Conservation (phyloP, 2,113 vertebrate species). For the Actenoides lindsayi region DNA sequence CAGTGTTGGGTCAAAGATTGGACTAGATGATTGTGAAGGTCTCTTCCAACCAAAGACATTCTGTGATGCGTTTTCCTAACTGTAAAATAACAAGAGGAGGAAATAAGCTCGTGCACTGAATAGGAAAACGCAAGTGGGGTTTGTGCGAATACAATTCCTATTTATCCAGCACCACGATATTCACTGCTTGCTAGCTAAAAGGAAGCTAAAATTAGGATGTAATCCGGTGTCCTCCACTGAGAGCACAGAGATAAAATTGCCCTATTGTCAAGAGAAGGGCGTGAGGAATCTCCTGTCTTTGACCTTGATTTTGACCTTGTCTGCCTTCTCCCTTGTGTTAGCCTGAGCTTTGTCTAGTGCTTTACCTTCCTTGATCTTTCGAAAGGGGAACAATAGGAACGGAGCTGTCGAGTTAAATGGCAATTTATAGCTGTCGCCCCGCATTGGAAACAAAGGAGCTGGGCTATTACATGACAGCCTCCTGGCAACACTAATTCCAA, state of each 20-base stretch:
- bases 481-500: not conserved
- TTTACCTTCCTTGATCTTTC: not conserved
- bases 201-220: conserved; percentile 5
- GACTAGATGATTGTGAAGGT: too few species aligned
- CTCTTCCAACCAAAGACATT: too few species aligned
- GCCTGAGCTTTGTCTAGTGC: not conserved
- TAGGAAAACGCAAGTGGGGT: not conserved
- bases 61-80: not conserved
- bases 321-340: not conserved
- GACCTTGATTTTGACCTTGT: conserved; percentile 49
- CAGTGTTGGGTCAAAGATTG: too few species aligned
- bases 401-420: conserved; percentile 9
- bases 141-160: not conserved
- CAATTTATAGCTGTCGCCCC: not conserved
- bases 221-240: not conserved
- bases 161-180: not conserved
- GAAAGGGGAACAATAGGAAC: not conserved
- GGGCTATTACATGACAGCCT: not conserved
- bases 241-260: not conserved
- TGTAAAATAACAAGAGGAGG: not conserved
- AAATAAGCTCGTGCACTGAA: not conserved
- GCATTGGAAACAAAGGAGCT: not conserved
- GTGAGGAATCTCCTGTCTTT: not conserved
- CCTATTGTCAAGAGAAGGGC: not conserved
- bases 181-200: not conserved